Conservation (phyloP, 2,888 invertebrate species). For the Zonitis immaculata region DNA sequence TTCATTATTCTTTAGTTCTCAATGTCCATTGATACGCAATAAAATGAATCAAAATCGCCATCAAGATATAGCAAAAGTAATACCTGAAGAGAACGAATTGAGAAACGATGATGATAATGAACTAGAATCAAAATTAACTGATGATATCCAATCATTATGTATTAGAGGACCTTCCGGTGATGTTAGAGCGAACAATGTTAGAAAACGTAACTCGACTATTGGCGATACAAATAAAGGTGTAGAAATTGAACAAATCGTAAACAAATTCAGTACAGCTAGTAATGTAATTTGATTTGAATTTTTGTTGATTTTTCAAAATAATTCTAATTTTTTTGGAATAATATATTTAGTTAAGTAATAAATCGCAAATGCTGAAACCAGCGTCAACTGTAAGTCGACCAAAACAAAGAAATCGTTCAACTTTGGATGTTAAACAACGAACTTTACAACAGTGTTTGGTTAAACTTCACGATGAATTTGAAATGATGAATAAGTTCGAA, state of each 20-base stretch:
- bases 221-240: slow-evolving; percentile 34
- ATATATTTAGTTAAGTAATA: background rate
- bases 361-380: background rate
- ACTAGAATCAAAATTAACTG: slow-evolving; percentile 22
- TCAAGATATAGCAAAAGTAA: slow-evolving; percentile 44
- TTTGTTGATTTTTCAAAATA: background rate
- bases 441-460: slow-evolving; percentile 43
- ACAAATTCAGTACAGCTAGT: slow-evolving; percentile 24
- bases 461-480: slow-evolving; percentile 46
- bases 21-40: slow-evolving; percentile 40
- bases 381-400: background rate
- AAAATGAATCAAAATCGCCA: slow-evolving; percentile 43
- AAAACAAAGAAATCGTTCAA: background rate
- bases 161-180: slow-evolving; percentile 40
- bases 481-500: slow-evolving; percentile 41
- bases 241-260: slow-evolving; percentile 40
- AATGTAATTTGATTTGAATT: background rate
- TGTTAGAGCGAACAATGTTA: slow-evolving; percentile 31
- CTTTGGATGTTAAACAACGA: slow-evolving; percentile 35
- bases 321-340: background rate
- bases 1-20: no score
- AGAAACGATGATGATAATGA: slow-evolving; percentile 31
- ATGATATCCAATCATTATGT: slow-evolving; percentile 24
- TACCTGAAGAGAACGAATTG: slow-evolving; percentile 36
- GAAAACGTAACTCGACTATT: slow-evolving; percentile 24